These are phyloP conservation scores for Pardosa pseudoannulata DNA, from an alignment of 2,888 invertebrate genomes.

Conservation along the genomic window DNA sequence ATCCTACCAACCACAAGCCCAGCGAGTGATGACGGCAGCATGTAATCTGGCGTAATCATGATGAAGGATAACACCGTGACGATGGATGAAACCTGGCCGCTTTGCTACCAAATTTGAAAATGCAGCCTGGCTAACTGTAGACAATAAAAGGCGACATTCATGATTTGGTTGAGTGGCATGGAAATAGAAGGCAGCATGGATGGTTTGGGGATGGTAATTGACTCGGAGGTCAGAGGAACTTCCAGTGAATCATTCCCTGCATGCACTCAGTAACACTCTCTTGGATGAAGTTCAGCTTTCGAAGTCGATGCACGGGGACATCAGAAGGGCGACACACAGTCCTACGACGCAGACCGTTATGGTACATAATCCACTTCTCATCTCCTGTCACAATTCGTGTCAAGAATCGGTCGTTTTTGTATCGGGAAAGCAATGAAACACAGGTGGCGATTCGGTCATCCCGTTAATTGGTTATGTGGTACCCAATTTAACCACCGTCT, in stretches of 20 bases:
- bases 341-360: background rate
- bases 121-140: constrained; percentile 65
- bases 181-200: too few species aligned
- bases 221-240: constrained; percentile 47
- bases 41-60: too few species aligned
- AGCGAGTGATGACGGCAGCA: background rate
- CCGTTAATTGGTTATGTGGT: constrained; percentile 16
- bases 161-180: constrained; percentile 47
- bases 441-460: constrained; percentile 11
- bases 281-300: constrained; percentile 33
- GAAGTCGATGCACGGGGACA: background rate
- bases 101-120: too few species aligned
- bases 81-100: too few species aligned
- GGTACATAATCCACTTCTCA: constrained; percentile 27
- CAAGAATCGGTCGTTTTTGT: too few species aligned
- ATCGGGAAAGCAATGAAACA: too few species aligned
- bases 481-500: constrained; percentile 4
- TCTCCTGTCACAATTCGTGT: too few species aligned
- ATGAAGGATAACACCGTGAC: too few species aligned
- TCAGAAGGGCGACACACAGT: too few species aligned
- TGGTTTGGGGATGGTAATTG: constrained; percentile 64
- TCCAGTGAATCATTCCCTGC: constrained; percentile 62
- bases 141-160: constrained; percentile 60
- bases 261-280: constrained; percentile 70
- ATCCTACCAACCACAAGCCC: background rate